phyloP scores from a whole-genome alignment of 2,888 invertebrate species.

The Dryobota labecula region DNA sequence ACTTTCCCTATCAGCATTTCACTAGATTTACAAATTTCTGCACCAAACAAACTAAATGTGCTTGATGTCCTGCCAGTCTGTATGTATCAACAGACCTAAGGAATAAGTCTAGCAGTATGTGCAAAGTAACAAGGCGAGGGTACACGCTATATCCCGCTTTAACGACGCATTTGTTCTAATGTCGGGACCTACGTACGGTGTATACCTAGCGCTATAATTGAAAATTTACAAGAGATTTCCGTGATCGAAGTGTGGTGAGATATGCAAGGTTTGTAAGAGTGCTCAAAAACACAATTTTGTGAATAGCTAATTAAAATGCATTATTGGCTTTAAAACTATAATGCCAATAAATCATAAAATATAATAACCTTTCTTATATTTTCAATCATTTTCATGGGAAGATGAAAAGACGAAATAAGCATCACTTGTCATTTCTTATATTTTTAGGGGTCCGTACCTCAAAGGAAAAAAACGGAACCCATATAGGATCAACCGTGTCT shows the following conservation, averaged over 20 bases:
- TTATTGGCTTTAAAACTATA: too few relatives aligned
- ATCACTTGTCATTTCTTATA: too few relatives aligned
- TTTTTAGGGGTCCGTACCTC: too few relatives aligned
- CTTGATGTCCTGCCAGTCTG: conserved; percentile 28
- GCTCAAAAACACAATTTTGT: not conserved
- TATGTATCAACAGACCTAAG: conserved; percentile 63
- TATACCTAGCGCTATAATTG: conserved; percentile 50
- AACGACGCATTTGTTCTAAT: conserved; percentile 80
- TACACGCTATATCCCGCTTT: conserved; percentile 73
- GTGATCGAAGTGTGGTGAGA: not conserved
- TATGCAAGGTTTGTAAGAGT: not conserved
- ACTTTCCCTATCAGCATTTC: conserved; percentile 4
- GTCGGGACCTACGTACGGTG: conserved; percentile 58
- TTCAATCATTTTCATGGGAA: too few relatives aligned
- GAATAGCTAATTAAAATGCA: too few relatives aligned
- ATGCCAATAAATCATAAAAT: too few relatives aligned
- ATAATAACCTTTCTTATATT: too few relatives aligned
- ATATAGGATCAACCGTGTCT: too few relatives aligned
- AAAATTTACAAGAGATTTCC: conserved; percentile 40
- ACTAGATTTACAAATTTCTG: not conserved
- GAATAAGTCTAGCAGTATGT: conserved; percentile 70
- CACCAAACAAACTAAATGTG: conserved; percentile 12
- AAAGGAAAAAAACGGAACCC: too few relatives aligned
- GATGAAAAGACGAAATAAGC: too few relatives aligned
- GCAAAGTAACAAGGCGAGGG: conserved; percentile 70